Evolutionary conservation across 2,797 vertebrate genomes (phyloP).

Genomic region (Eulemur coronatus): DNA sequence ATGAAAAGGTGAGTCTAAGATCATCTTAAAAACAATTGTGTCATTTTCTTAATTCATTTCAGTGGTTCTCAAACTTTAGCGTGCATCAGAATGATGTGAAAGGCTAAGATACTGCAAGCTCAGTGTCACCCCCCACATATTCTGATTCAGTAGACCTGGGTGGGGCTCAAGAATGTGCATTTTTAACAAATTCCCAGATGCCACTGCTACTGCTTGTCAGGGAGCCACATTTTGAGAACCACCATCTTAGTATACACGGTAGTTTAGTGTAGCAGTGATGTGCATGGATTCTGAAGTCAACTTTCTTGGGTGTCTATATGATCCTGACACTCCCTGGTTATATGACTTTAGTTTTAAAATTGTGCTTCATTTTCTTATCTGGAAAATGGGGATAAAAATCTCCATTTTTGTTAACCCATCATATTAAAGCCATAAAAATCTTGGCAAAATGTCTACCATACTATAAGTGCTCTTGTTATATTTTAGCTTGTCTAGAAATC

Average conservation of each 20-base stretch:
- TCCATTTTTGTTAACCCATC: neutral
- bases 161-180: neutral
- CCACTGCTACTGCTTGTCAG: neutral
- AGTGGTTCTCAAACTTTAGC: neutral
- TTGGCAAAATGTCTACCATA: neutral
- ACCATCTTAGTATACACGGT: neutral
- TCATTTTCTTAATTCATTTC: neutral
- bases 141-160: neutral
- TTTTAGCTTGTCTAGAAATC: neutral
- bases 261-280: neutral
- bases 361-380: neutral
- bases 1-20: neutral
- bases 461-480: neutral
- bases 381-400: neutral
- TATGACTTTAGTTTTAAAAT: constrained; percentile 8
- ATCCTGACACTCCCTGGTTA: neutral
- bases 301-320: neutral
- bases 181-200: neutral
- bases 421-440: neutral
- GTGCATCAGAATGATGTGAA: neutral
- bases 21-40: neutral
- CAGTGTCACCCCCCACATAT: neutral
- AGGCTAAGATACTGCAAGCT: neutral
- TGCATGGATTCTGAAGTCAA: neutral
- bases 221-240: neutral